Percentiles rank a stretch among this genome's conserved stretches.
These are phyloP conservation scores for Eleginops maclovinus DNA, from an alignment of 2,113 vertebrate genomes.

Conservation along the genomic window DNA sequence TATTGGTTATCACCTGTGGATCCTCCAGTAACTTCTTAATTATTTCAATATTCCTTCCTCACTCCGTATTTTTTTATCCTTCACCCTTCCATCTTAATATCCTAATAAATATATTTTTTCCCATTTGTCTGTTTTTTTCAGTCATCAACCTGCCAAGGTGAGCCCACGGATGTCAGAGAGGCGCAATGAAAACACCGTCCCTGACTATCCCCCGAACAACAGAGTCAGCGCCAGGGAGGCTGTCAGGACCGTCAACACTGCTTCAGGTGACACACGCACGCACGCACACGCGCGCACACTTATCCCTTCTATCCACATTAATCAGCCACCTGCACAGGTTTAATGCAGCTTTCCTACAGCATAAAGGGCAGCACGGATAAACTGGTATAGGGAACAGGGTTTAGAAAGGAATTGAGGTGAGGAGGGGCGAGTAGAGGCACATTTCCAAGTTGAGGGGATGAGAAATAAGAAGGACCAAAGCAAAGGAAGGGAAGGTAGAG, in stretches of 20 bases:
- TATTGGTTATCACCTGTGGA: slow-evolving; percentile 17
- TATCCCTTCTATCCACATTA: slow-evolving; percentile 29
- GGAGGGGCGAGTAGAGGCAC: too few relatives aligned
- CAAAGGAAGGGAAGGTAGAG: not conserved
- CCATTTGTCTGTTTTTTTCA: slow-evolving; percentile 57
- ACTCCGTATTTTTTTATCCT: too few relatives aligned
- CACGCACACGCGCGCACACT: slow-evolving; percentile 12
- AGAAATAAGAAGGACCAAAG: not conserved
- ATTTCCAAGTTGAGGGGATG: not conserved
- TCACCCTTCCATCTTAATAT: not conserved
- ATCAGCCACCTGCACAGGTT: slow-evolving; percentile 41
- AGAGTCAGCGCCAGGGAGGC: slow-evolving; percentile 85
- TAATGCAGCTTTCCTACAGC: not conserved
- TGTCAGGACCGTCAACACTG: slow-evolving; percentile 85
- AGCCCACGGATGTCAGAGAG: slow-evolving; percentile 79
- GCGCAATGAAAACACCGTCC: slow-evolving; percentile 82
- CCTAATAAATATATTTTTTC: not conserved
- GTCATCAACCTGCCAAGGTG: slow-evolving; percentile 86
- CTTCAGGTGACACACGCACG: slow-evolving; percentile 81
- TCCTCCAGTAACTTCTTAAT: not conserved
- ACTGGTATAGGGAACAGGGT: not conserved
- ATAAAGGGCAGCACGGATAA: not conserved
- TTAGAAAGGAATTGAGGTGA: not conserved
- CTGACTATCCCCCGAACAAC: slow-evolving; percentile 86
- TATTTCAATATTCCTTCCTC: not conserved